These are phyloP conservation scores for Campylomormyrus tamandua DNA, from an alignment of 2,113 vertebrate genomes.

Conservation along the genomic window DNA sequence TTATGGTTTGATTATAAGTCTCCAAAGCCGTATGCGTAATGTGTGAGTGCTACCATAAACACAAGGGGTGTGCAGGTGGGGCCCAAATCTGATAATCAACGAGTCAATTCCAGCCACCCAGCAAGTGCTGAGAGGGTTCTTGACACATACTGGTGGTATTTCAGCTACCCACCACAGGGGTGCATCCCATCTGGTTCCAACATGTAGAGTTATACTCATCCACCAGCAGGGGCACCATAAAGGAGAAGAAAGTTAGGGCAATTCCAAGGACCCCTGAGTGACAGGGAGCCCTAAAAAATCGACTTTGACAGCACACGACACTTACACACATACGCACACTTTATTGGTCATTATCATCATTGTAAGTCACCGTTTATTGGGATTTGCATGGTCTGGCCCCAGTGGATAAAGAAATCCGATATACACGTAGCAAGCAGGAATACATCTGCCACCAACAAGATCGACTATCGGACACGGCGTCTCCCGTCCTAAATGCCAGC, in stretches of 20 bases:
- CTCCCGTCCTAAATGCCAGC: background rate
- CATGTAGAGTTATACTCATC: background rate
- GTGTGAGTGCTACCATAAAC: background rate
- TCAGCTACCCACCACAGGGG: background rate
- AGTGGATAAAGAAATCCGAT: slow-evolving; percentile 20
- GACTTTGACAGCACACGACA: background rate
- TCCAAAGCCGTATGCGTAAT: background rate
- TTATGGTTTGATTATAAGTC: background rate
- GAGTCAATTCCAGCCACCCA: background rate
- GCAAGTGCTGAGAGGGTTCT: background rate
- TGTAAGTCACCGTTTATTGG: slow-evolving; percentile 2
- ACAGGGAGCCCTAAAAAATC: background rate
- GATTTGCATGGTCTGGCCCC: slow-evolving; percentile 17
- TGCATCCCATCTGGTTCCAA: background rate
- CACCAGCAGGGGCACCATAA: background rate
- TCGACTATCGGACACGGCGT: slow-evolving; percentile 22
- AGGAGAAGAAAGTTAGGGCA: background rate
- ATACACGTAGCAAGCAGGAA: slow-evolving; percentile 10
- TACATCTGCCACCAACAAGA: slow-evolving; percentile 13
- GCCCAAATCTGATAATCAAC: background rate
- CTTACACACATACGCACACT: background rate
- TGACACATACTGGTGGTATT: background rate
- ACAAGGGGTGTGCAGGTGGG: background rate
- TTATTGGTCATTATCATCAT: background rate
- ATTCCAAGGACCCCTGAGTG: background rate